Evolutionary conservation across 2,888 invertebrate species (phyloP).

Genomic region (Mythimna vitellina): DNA sequence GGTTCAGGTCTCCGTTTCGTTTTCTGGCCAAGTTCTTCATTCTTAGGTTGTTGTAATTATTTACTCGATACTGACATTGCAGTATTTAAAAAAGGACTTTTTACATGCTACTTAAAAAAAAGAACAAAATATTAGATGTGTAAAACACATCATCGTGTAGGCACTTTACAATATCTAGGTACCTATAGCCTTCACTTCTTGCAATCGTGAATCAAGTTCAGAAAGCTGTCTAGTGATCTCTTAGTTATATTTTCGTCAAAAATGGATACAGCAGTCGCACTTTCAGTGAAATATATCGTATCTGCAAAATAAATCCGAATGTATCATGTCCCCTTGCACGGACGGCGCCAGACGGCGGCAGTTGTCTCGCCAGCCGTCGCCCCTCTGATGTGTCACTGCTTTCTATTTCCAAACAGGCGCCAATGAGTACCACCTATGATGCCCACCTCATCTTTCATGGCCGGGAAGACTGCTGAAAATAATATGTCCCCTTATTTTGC

Average conservation of each 20-base stretch:
- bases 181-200: neutral
- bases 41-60: neutral
- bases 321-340: slow-evolving; percentile 62
- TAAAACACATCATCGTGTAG: too few species aligned
- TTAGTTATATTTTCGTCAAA: slow-evolving; percentile 30
- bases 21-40: neutral
- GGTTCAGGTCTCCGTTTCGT: neutral
- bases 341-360: slow-evolving; percentile 69
- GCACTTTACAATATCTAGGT: neutral
- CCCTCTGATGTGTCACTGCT: slow-evolving; percentile 82
- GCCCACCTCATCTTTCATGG: slow-evolving; percentile 67
- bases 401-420: slow-evolving; percentile 86
- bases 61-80: neutral
- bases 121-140: neutral
- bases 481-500: slow-evolving; percentile 22
- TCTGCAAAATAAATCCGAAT: slow-evolving; percentile 60
- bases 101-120: neutral
- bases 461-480: slow-evolving; percentile 43
- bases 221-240: neutral
- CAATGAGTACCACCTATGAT: slow-evolving; percentile 75
- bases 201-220: neutral
- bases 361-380: slow-evolving; percentile 71
- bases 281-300: slow-evolving; percentile 51
- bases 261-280: slow-evolving; percentile 22
- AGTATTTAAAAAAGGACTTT: neutral